Conservation (phyloP, 1,140 invertebrate genomes). For the Solen grandis region DNA sequence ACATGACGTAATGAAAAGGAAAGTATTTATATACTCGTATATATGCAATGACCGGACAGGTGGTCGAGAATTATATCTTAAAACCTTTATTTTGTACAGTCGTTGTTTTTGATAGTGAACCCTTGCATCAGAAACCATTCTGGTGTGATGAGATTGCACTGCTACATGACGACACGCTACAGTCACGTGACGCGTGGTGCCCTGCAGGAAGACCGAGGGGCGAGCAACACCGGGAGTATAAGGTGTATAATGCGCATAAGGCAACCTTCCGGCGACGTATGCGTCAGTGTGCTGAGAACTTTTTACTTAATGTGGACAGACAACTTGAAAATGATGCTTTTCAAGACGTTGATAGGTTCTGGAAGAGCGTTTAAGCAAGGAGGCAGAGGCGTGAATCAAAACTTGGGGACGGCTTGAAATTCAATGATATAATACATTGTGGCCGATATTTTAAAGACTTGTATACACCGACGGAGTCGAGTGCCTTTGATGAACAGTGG, state of each 20-base stretch:
- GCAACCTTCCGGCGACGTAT: background rate
- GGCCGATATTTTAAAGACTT: background rate
- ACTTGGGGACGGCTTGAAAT: too few species aligned
- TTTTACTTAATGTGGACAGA: background rate
- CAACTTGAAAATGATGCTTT: slow-evolving; percentile 2
- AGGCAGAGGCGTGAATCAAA: too few species aligned
- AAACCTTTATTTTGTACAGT: too few species aligned
- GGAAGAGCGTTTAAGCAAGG: background rate
- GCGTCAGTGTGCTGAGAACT: background rate
- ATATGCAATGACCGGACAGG: too few species aligned
- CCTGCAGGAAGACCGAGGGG: background rate
- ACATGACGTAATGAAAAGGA: too few species aligned
- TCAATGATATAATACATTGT: too few species aligned
- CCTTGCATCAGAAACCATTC: background rate
- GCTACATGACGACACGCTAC: background rate
- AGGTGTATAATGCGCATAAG: too few species aligned
- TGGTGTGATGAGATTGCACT: background rate
- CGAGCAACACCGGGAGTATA: background rate
- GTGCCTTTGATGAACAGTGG: too few species aligned
- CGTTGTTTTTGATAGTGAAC: too few species aligned
- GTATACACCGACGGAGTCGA: background rate
- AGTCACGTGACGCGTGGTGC: slow-evolving; percentile 1
- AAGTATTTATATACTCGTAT: too few species aligned
- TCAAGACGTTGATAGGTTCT: background rate
- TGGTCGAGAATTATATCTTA: too few species aligned